Conservation (phyloP, 2,888 invertebrate genomes). For the Alloplasta piceator region DNA sequence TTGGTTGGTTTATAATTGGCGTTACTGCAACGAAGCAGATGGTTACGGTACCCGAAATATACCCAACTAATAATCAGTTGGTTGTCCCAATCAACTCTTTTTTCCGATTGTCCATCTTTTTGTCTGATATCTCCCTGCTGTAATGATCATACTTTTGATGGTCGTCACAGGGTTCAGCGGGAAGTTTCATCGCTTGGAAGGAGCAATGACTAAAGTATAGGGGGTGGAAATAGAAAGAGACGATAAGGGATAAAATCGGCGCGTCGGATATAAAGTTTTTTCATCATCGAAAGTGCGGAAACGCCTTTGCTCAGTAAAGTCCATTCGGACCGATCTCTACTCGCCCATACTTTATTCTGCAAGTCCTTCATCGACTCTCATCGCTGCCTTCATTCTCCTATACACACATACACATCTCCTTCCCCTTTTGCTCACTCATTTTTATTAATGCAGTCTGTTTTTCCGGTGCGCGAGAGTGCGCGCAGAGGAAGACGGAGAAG, state of each 20-base stretch:
- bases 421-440: conserved; percentile 43
- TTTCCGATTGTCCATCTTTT: conserved; percentile 46
- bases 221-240: background rate
- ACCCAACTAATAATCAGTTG: no score
- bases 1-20: no score
- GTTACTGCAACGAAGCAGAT: no score
- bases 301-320: conserved; percentile 26
- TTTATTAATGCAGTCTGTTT: conserved; percentile 66
- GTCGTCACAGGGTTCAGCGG: background rate
- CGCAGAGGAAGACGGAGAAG: conserved; percentile 12
- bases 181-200: background rate
- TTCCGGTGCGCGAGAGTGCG: conserved; percentile 47
- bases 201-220: background rate
- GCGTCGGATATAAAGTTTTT: conserved; percentile 53
- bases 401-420: conserved; percentile 13
- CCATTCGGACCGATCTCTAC: conserved; percentile 11
- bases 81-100: no score
- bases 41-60: no score
- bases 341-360: conserved; percentile 17
- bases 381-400: conserved; percentile 8
- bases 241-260: conserved; percentile 21
- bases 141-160: background rate
- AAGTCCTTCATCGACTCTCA: conserved; percentile 32
- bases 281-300: conserved; percentile 61
- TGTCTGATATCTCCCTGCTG: conserved; percentile 20